Evolutionary conservation across 1,140 invertebrate species (phyloP).

Genomic region (Nebria ingens): DNA sequence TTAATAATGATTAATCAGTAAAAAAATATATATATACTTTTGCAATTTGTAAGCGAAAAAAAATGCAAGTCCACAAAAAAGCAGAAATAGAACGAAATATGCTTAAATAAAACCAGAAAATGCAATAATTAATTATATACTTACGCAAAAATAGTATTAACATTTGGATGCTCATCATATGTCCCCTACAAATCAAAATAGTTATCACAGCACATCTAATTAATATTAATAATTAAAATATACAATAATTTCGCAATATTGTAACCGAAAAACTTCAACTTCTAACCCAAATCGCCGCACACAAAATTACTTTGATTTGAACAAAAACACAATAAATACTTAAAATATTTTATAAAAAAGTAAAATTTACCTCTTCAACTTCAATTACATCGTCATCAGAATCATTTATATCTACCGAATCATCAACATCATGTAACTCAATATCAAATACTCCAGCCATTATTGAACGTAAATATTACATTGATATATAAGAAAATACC

Average conservation of each 20-base stretch:
- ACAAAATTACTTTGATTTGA: background rate
- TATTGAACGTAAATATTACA: slow-evolving; percentile 12
- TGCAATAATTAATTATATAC: slow-evolving; percentile 33
- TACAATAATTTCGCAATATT: background rate
- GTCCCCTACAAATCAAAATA: slow-evolving; percentile 52
- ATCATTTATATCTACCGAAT: slow-evolving; percentile 51
- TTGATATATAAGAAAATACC: no score
- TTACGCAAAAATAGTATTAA: slow-evolving; percentile 68
- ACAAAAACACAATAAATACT: slow-evolving; percentile 10
- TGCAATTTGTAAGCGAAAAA: no score
- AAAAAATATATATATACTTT: no score
- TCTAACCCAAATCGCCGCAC: slow-evolving; percentile 15
- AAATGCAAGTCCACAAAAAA: no score
- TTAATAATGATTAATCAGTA: no score
- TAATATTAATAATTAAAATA: slow-evolving; percentile 16
- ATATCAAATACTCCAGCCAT: slow-evolving; percentile 85
- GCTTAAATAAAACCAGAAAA: background rate
- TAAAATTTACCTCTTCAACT: slow-evolving; percentile 60
- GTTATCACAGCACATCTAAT: background rate
- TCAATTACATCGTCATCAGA: slow-evolving; percentile 80
- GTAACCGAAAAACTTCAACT: slow-evolving; percentile 12
- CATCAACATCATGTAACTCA: slow-evolving; percentile 66
- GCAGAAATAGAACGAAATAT: slow-evolving; percentile 11
- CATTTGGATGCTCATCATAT: slow-evolving; percentile 63
- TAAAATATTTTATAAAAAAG: no score